phyloP scores from a whole-genome alignment of 2,888 invertebrate species.

The Yponomeuta sedellus region DNA sequence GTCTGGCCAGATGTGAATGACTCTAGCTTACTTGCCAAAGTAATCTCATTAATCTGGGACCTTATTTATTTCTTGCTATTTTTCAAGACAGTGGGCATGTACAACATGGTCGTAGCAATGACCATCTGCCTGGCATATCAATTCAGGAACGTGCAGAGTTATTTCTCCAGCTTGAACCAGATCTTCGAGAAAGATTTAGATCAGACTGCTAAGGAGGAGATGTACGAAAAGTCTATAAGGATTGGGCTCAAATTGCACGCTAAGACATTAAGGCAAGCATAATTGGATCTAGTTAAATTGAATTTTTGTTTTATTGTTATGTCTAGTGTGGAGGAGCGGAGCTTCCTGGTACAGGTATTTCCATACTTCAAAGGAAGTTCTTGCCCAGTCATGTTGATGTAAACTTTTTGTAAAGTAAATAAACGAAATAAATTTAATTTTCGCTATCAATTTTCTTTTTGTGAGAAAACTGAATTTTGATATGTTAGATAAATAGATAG shows the following conservation, averaged over 20 bases:
- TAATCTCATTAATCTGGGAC: slow-evolving; percentile 30
- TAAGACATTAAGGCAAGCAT: slow-evolving; percentile 41
- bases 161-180: slow-evolving; percentile 36
- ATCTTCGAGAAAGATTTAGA: slow-evolving; percentile 34
- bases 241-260: slow-evolving; percentile 44
- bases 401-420: too few species aligned
- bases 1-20: slow-evolving; percentile 42
- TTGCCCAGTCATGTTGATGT: too few species aligned
- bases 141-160: slow-evolving; percentile 36
- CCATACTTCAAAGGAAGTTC: too few species aligned
- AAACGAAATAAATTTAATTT: too few species aligned
- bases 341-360: too few species aligned
- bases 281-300: too few species aligned
- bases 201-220: slow-evolving; percentile 36
- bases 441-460: too few species aligned
- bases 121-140: slow-evolving; percentile 39
- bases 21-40: slow-evolving; percentile 25
- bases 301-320: too few species aligned
- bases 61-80: slow-evolving; percentile 39
- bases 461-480: too few species aligned
- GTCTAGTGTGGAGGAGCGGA: too few species aligned
- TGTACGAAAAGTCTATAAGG: slow-evolving; percentile 38
- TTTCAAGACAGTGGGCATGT: slow-evolving; percentile 27
- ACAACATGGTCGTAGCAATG: slow-evolving; percentile 31
- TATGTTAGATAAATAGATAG: too few species aligned